Percentiles rank a stretch among this genome's conserved stretches.
Evolutionary conservation across 92 coral and sea anemone genomes (phyloP).

Genomic region (Meandrina meandrites): DNA sequence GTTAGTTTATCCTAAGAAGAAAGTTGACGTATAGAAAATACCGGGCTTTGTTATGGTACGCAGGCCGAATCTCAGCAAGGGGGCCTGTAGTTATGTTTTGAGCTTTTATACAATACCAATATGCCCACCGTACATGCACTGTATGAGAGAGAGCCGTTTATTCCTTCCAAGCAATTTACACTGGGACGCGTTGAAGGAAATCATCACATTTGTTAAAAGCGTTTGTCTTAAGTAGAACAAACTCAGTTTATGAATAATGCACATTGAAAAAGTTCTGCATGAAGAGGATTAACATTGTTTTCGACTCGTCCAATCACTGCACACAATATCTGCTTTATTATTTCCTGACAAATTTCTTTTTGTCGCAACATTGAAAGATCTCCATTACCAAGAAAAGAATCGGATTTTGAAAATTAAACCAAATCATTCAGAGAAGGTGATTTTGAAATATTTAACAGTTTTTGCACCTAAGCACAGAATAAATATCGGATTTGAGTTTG

Average conservation of each 20-base stretch:
- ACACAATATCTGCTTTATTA: background rate
- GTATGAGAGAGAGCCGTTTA: background rate
- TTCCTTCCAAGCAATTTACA: background rate
- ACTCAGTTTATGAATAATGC: slow-evolving; percentile 25
- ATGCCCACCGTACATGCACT: background rate
- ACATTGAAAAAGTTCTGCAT: background rate
- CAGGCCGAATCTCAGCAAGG: background rate
- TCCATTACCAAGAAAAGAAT: slow-evolving; percentile 25
- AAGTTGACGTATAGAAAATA: background rate
- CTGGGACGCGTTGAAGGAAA: background rate
- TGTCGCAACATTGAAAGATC: slow-evolving; percentile 14
- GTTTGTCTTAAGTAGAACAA: slow-evolving; percentile 3
- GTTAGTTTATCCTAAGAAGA: slow-evolving; percentile 18
- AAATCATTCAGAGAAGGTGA: slow-evolving; percentile 6
- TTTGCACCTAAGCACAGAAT: background rate
- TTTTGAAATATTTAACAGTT: slow-evolving; percentile 14
- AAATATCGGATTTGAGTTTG: background rate
- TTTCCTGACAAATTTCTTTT: slow-evolving; percentile 6
- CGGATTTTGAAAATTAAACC: slow-evolving; percentile 14
- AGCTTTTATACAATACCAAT: background rate
- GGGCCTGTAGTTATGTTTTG: background rate
- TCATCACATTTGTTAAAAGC: background rate
- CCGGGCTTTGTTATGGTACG: background rate
- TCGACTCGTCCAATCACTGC: slow-evolving; percentile 29
- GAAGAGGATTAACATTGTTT: slow-evolving; percentile 17